Evolutionary conservation across 2,797 vertebrate species (phyloP).

Genomic region (Labroides dimidiatus): DNA sequence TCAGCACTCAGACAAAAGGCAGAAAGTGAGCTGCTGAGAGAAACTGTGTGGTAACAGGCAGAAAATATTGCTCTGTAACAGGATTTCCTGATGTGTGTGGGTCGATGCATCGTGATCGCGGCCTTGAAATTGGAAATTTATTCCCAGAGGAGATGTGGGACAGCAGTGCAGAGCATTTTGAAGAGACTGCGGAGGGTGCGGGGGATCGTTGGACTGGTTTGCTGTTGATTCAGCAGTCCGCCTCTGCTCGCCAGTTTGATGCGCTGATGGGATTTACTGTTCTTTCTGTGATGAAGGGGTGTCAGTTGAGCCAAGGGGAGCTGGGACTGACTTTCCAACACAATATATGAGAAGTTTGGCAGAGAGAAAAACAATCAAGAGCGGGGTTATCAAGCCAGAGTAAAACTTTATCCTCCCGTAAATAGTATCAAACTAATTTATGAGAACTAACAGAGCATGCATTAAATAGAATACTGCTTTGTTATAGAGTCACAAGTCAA

Average conservation of each 20-base stretch:
- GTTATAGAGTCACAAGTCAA: neutral
- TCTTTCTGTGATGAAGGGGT: constrained; percentile 49
- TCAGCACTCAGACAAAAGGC: constrained; percentile 8
- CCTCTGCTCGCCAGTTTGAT: constrained; percentile 41
- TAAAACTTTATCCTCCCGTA: neutral
- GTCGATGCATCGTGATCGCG: constrained; percentile 33
- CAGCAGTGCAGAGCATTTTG: constrained; percentile 62
- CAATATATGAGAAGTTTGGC: neutral
- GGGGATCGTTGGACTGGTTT: constrained; percentile 50
- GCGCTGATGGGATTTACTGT: constrained; percentile 56
- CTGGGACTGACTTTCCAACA: constrained; percentile 25
- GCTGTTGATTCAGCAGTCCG: constrained; percentile 80
- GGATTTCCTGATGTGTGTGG: constrained; percentile 47
- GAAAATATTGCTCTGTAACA: constrained; percentile 51
- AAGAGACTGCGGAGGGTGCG: constrained; percentile 33
- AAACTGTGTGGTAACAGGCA: constrained; percentile 10
- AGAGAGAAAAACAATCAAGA: neutral
- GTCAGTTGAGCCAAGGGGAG: constrained; percentile 44
- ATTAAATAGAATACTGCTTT: neutral
- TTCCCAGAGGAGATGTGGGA: constrained; percentile 73
- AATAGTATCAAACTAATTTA: neutral
- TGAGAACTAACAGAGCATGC: neutral
- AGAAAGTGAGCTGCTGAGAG: constrained; percentile 3
- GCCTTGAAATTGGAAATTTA: constrained; percentile 54
- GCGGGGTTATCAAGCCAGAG: neutral